Evolutionary conservation across 2,113 vertebrate species (phyloP), one percentile per base, ranked within the genome.

Genomic region (Mesitornis unicolor): DNA sequence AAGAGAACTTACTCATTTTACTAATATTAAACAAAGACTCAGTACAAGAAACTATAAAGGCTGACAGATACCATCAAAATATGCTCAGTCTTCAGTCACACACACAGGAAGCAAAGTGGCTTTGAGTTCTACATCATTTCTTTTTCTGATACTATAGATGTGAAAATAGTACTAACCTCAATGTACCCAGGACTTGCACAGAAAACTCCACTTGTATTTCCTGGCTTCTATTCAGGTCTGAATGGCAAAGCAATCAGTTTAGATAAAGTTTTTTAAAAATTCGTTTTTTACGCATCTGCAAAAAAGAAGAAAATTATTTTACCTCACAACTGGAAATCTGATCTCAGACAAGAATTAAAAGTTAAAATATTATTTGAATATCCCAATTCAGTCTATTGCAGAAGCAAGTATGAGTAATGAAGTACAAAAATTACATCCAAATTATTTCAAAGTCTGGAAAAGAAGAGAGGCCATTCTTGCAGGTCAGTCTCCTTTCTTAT

Each of bases 91-190:
- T 31, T 79, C 43, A 85, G 93, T 91, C 67, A n/a, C 80, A 75
- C 59, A 40, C 48, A 70, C 95, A 81, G 60, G 95, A 96, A 97
- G 78, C 61, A 31, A 50, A 70, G 57, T 28, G 45, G 40, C 70
- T 93, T 78, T 91, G 48, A 51, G 64, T 61, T 84, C 24, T 91
- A 73, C 19, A 6, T 53, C 1, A 33, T 83, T 95, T 95, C 28
- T 90, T 90, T 87, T 83, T 90, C 57, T 92, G 60, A 68, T 40
- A 65, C 36, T 33, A 31, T 16, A 90, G 60, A 89, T 69, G 35
- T 73, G 93, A 96, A 95, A 96, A 86, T 4, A 0, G 53, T 48
- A 45, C 60, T 95, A 94, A 93, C 87, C 93, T 77, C 97, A 96
- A 2, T 0, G 17, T 59, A 71, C 65, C 19, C 40, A 70, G 35